Evolutionary conservation across 2,113 vertebrate genomes (phyloP).

Genomic region (Neotragus pygmaeus): DNA sequence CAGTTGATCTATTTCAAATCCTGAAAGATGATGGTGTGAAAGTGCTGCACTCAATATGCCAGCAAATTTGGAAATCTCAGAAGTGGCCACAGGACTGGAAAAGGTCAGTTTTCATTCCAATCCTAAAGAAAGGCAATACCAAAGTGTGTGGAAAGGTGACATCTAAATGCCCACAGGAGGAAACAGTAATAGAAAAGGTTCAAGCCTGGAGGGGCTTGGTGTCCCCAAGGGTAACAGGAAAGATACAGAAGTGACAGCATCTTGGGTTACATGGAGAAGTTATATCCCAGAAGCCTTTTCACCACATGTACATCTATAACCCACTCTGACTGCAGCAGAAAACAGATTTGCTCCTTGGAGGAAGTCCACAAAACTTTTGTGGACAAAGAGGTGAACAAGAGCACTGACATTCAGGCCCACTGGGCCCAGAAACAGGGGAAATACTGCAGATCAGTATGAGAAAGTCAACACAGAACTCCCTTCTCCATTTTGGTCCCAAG

Average conservation of each 20-base stretch:
- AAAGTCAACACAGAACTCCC: background rate
- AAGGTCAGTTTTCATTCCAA: background rate
- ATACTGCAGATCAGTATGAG: background rate
- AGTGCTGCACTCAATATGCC: background rate
- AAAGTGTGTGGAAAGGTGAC: background rate
- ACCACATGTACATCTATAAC: background rate
- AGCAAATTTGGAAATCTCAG: background rate
- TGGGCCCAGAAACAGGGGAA: background rate
- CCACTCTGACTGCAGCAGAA: background rate
- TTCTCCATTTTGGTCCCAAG: background rate
- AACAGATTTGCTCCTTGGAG: background rate
- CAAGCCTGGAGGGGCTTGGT: background rate
- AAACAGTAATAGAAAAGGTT: background rate
- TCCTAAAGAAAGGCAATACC: background rate
- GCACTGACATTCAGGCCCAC: background rate
- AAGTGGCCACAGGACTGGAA: background rate
- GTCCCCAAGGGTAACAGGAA: background rate
- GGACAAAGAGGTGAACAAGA: background rate
- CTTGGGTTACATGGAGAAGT: background rate
- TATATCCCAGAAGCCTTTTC: background rate
- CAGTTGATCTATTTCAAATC: background rate
- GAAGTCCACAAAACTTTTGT: background rate
- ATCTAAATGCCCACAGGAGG: background rate
- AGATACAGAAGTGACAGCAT: background rate
- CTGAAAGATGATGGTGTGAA: background rate